phyloP scores from a whole-genome alignment of 2,888 invertebrate species.

The Colostygia pectinataria region DNA sequence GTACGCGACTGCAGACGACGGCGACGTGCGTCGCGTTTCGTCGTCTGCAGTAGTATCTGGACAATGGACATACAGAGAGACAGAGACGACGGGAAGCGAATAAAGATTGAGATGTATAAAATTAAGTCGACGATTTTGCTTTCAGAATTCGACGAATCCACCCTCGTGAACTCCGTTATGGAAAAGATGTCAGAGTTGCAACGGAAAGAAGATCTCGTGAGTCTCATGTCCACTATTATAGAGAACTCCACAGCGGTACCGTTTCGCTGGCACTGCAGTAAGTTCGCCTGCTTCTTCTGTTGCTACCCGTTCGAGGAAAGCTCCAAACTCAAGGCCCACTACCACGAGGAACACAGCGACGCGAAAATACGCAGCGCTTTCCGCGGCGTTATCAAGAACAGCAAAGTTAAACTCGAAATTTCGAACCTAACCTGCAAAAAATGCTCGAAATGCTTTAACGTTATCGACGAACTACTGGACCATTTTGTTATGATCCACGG shows the following conservation, averaged over 20 bases:
- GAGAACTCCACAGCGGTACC: constrained; percentile 53
- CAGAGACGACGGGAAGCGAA: too few relatives aligned
- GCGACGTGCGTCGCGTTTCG: too few relatives aligned
- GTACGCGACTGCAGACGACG: too few relatives aligned
- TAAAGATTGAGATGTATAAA: neutral
- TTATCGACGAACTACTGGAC: constrained; percentile 43
- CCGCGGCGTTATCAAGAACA: constrained; percentile 38
- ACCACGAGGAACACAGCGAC: constrained; percentile 45
- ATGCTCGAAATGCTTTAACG: constrained; percentile 39
- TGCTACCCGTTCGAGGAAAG: constrained; percentile 46
- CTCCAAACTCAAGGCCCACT: constrained; percentile 42
- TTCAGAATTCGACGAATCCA: constrained; percentile 15
- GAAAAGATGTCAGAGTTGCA: constrained; percentile 27
- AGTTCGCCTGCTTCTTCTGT: constrained; percentile 56
- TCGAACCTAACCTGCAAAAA: constrained; percentile 49
- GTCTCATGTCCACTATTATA: constrained; percentile 40
- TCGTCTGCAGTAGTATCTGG: too few relatives aligned
- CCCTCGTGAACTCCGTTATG: constrained; percentile 18
- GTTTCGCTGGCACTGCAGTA: constrained; percentile 51
- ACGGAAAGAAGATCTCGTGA: constrained; percentile 42
- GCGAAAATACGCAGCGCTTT: constrained; percentile 43
- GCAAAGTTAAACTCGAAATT: constrained; percentile 50
- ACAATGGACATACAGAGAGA: too few relatives aligned
- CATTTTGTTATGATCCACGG: constrained; percentile 44
- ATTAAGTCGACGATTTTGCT: neutral